A percentile compares a stretch with the other conserved stretches of the same genome.
phyloP scores from a whole-genome alignment of 2,888 invertebrate species.

The Stictocephala bisonia region DNA sequence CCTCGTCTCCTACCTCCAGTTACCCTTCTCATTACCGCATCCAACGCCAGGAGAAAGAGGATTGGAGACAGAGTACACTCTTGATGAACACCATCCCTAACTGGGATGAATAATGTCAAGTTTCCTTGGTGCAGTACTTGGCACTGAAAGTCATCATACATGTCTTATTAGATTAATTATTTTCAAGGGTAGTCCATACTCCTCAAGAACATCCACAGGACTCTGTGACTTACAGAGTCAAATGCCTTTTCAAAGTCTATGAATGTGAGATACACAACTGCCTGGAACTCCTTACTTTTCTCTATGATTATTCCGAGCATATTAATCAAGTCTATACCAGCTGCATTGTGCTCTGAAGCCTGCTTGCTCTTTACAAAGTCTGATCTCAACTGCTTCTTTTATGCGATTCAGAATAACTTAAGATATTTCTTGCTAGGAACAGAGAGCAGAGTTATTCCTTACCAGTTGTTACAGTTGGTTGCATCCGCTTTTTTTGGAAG shows the following conservation, averaged over 20 bases:
- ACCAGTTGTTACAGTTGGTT: not conserved
- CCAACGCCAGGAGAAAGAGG: not conserved
- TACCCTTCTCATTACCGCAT: not conserved
- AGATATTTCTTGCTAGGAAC: not conserved
- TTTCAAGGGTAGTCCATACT: not conserved
- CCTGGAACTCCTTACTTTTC: not conserved
- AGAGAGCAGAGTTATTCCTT: not conserved
- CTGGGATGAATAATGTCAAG: not conserved
- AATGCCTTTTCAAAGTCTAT: conserved; percentile 25
- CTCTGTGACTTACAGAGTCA: not conserved
- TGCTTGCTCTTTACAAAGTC: not conserved
- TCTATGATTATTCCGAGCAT: not conserved
- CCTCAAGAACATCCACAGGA: not conserved
- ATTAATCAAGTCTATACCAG: not conserved
- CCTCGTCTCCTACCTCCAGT: not conserved
- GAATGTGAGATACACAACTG: not conserved
- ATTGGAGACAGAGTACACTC: not conserved
- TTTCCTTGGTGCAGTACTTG: conserved; percentile 2
- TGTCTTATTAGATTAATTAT: not conserved
- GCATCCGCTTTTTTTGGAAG: not conserved
- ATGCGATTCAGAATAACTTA: not conserved
- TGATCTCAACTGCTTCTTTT: not conserved
- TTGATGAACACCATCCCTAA: not conserved
- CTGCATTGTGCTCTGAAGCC: not conserved
- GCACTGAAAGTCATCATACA: not conserved